phyloP scores from a whole-genome alignment of 2,113 vertebrate species.

The Apodemus sylvaticus region DNA sequence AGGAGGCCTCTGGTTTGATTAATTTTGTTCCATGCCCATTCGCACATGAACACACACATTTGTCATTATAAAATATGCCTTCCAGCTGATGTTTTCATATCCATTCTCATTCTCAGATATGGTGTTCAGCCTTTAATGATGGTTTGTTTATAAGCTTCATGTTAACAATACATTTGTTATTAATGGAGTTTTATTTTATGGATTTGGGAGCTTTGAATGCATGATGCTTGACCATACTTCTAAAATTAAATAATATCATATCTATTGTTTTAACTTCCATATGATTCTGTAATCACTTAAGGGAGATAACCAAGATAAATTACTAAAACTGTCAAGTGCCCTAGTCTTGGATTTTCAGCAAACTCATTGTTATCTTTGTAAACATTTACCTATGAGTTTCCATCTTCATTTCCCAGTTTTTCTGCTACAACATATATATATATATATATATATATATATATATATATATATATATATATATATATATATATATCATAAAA shows the following conservation, averaged over 20 bases:
- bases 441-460: too few relatives aligned
- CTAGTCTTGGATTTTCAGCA: background rate
- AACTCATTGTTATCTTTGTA: background rate
- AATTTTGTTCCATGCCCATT: background rate
- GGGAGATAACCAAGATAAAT: background rate
- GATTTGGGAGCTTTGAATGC: background rate
- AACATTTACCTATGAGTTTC: background rate
- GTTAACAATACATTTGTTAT: background rate
- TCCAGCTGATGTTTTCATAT: background rate
- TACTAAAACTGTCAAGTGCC: background rate
- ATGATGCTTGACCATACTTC: background rate
- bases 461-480: too few relatives aligned
- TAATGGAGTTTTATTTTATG: background rate
- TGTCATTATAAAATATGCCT: background rate
- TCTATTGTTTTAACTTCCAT: background rate
- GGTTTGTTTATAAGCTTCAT: background rate
- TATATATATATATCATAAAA: background rate
- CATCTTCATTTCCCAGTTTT: background rate
- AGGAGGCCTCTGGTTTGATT: conserved; percentile 11
- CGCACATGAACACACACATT: background rate
- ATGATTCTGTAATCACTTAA: background rate
- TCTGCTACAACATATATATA: too few relatives aligned
- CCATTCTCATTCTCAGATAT: background rate
- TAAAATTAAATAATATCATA: background rate
- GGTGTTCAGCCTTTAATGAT: background rate